Base-by-base conservation (phyloP, 2,797 vertebrate species). In the Dromococcyx pavoninus region DNA sequence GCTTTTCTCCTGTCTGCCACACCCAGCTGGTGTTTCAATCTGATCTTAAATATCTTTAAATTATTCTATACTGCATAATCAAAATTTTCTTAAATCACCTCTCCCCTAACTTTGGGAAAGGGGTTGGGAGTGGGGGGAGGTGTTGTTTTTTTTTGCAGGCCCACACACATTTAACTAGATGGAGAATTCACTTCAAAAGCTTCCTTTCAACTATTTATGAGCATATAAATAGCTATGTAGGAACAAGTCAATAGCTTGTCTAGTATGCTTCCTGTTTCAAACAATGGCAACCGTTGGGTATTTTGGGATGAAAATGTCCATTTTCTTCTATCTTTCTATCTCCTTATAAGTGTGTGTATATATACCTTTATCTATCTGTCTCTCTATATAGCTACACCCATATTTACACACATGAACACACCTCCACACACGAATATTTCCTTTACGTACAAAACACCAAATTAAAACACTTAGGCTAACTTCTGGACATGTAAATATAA, bases 241-340 rank as follows among this genome's bases (percentile, higher is more conserved):
- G 91, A 96, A 91, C 79, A 86, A 94, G 85, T 89, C 92, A 95
- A 70, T 95, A 96, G 89, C 69, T 88, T 53, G 81, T 88, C 92
- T 91, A 62, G 69, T 56, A 62, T 18, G 35, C 66, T 96, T 96
- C 95, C 94, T 81, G 92, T 91, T 84, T 88, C 51, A 93, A 93
- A 97, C 92, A 95, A 92, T 96, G 88, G 82, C 51, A 91, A 93
- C 32, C 1, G 1, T 7, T 24, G 78, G 56, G 48, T 81, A 86
- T 86, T 94, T 86, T 48, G 35, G 51, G 35, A 93, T 73, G 11
- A 58, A 93, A 86, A 89, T 0, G 5, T 10, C 28, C 60, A 39
- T 73, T 83, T 88, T 89, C 44, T 76, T 60, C 5, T 48, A 57
- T 60, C 43, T 61, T 89, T 82, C 48, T 48, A 46, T 39, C n/a